Percentiles rank a stretch among this genome's conserved stretches.
Conservation (phyloP, 2,113 vertebrate species). For the Stomatorhinus ivindoensis region DNA sequence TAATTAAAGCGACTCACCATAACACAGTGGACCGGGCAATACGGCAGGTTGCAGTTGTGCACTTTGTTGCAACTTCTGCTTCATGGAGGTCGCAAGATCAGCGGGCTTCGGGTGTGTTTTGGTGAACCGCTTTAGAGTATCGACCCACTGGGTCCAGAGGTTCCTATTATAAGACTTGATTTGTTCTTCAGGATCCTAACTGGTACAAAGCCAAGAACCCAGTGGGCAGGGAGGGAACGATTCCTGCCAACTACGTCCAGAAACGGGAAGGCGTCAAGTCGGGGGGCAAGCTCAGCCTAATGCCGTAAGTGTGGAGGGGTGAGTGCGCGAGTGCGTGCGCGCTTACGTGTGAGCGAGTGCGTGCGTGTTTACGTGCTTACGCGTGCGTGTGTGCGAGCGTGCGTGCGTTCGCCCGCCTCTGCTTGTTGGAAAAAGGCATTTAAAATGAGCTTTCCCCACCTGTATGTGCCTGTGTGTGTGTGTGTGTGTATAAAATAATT, state of each 20-base stretch:
- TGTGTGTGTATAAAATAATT: background rate
- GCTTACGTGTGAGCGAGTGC: background rate
- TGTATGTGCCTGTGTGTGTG: background rate
- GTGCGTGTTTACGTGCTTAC: accelerated
- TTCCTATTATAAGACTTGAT: background rate
- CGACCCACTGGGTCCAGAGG: background rate
- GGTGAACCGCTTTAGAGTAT: background rate
- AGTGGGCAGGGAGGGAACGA: constrained; percentile 82
- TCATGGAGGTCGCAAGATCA: background rate
- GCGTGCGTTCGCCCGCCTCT: background rate
- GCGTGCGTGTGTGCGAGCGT: accelerated
- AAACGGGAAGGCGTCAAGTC: constrained; percentile 87
- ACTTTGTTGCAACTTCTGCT: background rate
- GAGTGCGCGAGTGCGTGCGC: background rate
- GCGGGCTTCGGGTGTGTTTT: background rate
- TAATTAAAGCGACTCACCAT: background rate
- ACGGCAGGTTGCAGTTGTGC: background rate
- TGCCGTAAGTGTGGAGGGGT: constrained; percentile 79
- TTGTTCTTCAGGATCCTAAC: constrained; percentile 77
- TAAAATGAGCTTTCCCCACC: background rate
- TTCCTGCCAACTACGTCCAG: constrained; percentile 95
- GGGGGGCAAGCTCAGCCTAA: constrained; percentile 88
- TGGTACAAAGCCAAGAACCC: constrained; percentile 97
- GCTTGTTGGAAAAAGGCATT: background rate
- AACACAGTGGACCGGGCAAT: background rate